phyloP scores from a whole-genome alignment of 2,888 invertebrate species.

The Diploptera punctata region DNA sequence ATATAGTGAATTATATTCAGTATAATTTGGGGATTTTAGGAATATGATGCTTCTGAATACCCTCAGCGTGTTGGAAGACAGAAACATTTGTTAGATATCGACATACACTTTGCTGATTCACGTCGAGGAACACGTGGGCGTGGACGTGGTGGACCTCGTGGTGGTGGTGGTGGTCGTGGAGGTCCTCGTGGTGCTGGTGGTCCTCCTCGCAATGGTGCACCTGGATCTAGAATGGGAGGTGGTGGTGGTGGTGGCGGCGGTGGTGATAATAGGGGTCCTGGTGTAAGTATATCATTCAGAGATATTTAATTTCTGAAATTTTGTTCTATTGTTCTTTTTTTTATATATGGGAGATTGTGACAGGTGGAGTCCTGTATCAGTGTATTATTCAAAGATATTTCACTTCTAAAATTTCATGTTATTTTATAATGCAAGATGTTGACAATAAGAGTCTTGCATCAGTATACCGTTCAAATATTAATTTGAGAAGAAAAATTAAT shows the following conservation, averaged over 20 bases:
- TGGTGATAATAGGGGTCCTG: constrained; percentile 52
- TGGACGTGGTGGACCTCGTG: constrained; percentile 56
- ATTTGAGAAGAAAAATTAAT: too few relatives aligned
- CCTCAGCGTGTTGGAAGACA: constrained; percentile 87
- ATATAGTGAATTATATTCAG: too few relatives aligned
- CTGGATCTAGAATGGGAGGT: constrained; percentile 47
- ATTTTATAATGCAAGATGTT: too few relatives aligned
- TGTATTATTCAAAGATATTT: too few relatives aligned
- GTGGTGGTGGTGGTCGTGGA: constrained; percentile 66
- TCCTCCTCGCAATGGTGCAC: constrained; percentile 10
- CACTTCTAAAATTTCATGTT: too few relatives aligned
- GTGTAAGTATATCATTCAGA: constrained; percentile 42
- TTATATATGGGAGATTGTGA: too few relatives aligned
- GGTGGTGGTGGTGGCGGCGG: constrained; percentile 55
- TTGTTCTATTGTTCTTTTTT: too few relatives aligned
- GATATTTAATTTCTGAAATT: too few relatives aligned
- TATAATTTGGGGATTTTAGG: constrained; percentile 51
- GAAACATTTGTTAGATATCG: constrained; percentile 85
- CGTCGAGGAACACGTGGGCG: constrained; percentile 66
- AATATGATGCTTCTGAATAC: constrained; percentile 78
- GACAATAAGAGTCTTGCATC: too few relatives aligned
- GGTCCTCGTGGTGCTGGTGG: constrained; percentile 50
- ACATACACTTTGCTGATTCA: constrained; percentile 85
- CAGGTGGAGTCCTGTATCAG: too few relatives aligned
- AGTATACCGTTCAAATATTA: too few relatives aligned